Base-by-base conservation (phyloP, 2,888 invertebrate species). In the Scaptomyza flava region DNA sequence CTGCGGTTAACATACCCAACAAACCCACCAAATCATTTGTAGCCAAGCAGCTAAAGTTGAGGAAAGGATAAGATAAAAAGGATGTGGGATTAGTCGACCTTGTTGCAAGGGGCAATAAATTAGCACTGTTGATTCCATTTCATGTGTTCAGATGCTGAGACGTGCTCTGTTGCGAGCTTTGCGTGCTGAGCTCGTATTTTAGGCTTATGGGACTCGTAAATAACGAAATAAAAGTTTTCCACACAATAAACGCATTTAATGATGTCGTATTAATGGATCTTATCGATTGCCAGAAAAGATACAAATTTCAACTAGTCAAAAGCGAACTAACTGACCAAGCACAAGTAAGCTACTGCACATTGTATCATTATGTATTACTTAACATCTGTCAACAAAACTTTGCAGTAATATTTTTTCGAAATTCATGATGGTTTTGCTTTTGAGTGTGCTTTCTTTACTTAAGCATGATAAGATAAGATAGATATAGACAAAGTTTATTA, bases 1-100 rank as follows among this genome's bases (percentile, higher is more conserved):
- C 94, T 62, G 95, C 94, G 65, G 94, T 92, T 91, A 96, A 90
- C 96, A 97, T 97, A 52, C 97, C 97, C 82, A 96, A 90, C 78
- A 95, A 92, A 62, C 96, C 96, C 43, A 96, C 94, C 60, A 97
- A 93, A 91, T 97, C 97, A 89, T 97, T 97, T 52, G 94, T 94
- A 33, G 96, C 95, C 74, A 97, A 92, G 79, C 96, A 96, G 30
- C 96, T 95, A 64, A 0, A 27, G 27, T 14, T 23, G 11, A 3
- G 7, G 11, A 51, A 36, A 79, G 96, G 92, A 61, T 61, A 8
- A 47, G 1, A 46, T 48, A 6, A 27, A 60, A 65, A 43, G 63
- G 62, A 54, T 75, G 41, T 56, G 42, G 62, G 59, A 61, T 80
- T 79, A 69, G 63, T 59, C 30, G 47, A 11, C 36, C 50, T 27